Evolutionary conservation across 1,140 invertebrate species (phyloP), one percentile per base, ranked within the genome.

Genomic region (Papilio xuthus): DNA sequence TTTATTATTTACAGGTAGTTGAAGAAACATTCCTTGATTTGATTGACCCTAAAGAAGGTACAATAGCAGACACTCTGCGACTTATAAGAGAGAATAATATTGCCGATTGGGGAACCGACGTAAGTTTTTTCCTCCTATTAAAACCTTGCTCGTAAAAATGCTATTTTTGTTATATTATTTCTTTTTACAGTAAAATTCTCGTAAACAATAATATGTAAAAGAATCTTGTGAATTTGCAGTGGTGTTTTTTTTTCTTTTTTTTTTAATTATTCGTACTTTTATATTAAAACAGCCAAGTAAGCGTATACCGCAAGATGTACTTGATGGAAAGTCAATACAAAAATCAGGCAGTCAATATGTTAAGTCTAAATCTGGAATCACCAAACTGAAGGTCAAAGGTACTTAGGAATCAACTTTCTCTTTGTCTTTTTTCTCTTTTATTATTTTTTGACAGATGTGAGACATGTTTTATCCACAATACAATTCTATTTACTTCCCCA

Each of bases 301-400:
- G 2, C 94, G 96, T 71, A 87, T 97, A 37, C 93, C 95, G 0
- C 93, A 95, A 86, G 95, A 95, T 81, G 88, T 94, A 23, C 86
- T 94, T 44, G 95, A 94, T 83, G 87, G 88, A 44, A 95, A 95
- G 81, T 94, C 94, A 1, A 95, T 94, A 72, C 94, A 93, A 0
- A 96, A 95, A 83, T 95, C 95, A 2, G 96, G 95, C 77, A 97
- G 96, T 87, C 94, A 94, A 42, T 97, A 96, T 85, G 95, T 95
- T 32, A 96, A 96, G 87, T 96, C 91, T 0, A 92, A 91, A 47
- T 96, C 96, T 12, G 95, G 94, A 28, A 95, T 95, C 80, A 94
- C 97, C 69, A 98, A 97, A 82, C 88, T 99, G 77, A 97, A 96
- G 82, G 91, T 99, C 13, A 98, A 99, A 95, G 97, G 96, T 90